phyloP scores from a whole-genome alignment of 2,797 vertebrate species.

The Luscinia luscinia region DNA sequence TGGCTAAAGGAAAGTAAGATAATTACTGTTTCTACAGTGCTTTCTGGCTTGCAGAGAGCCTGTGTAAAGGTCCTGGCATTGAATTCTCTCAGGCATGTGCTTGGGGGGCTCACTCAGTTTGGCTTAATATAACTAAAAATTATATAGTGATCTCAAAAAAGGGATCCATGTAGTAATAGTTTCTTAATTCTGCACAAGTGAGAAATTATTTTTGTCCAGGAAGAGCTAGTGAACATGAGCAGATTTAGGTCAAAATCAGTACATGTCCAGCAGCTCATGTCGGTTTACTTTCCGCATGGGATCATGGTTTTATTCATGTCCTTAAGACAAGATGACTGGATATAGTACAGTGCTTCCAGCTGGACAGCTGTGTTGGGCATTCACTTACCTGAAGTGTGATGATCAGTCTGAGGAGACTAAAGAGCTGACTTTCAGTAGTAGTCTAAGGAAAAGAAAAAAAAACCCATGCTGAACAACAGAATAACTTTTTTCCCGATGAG shows the following conservation, averaged over 20 bases:
- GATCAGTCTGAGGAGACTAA: not conserved
- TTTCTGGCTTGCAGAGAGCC: not conserved
- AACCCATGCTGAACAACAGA: not conserved
- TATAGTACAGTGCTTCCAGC: not conserved
- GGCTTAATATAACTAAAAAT: not conserved
- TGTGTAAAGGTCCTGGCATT: not conserved
- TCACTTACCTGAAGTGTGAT: not conserved
- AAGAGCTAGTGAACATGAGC: not conserved
- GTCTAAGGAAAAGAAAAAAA: not conserved
- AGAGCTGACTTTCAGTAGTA: not conserved
- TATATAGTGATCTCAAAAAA: not conserved
- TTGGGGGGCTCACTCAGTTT: not conserved
- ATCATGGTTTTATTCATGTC: not conserved
- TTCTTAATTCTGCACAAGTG: not conserved
- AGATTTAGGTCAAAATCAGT: not conserved
- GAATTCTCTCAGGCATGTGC: not conserved
- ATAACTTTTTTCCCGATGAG: not conserved
- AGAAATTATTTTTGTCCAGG: not conserved
- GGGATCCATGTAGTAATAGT: not conserved
- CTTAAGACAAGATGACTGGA: not conserved
- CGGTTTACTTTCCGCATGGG: not conserved
- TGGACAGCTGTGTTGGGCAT: not conserved
- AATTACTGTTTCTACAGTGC: not conserved
- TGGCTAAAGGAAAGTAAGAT: not conserved
- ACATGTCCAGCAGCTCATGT: not conserved